Base-by-base conservation (phyloP, 2,888 invertebrate species). In the Cheilosia soror region DNA sequence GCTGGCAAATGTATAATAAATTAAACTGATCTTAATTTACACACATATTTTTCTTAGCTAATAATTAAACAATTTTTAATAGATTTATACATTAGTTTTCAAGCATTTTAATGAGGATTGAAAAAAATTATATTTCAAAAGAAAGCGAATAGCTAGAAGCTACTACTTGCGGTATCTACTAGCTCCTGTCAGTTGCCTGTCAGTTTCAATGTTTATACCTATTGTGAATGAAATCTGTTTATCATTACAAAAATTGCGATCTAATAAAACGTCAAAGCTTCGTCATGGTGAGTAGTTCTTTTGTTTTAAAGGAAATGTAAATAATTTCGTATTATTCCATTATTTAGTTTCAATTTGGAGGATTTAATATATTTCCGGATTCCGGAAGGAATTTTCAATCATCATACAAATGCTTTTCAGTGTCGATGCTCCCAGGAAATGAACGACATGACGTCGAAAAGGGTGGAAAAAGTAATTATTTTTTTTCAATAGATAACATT, bases 381-480 rank as follows among this genome's bases (percentile, higher is more conserved):
- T 95, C 95, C 81, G 95, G 96, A 49, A 94, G 97, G 81, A 96
- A 95, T 29, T 97, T 97, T 90, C 96, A 95, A 89, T 95, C 95
- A 89, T 96, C 96, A 55, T 99, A 98, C 91, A 95, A 95, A 93
- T 98, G 98, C 91, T 98, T 95, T 93, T 98, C 98, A 0, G 98
- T 98, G 1, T 97, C 98, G 9, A 98, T 99, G 98, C 93, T 98
- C 68, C 98, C 98, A 51, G 98, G 98, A 65, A 97, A 97, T 90
- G 98, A 98, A 90, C 94, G 98, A 73, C 96, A 97, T 89, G 98
- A 98, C 92, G 98, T 99, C 4, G 98, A 99, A 93, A 95, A 96
- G 89, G 98, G 99, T 89, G 98, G 98, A 88, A 99, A 99, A 95
- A 98, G 98, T 98, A 94, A 93, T 94, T 89, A 15, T 68, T 66